Evolutionary conservation across 2,888 invertebrate species (phyloP).

Genomic region (Linnaemya vulpina): DNA sequence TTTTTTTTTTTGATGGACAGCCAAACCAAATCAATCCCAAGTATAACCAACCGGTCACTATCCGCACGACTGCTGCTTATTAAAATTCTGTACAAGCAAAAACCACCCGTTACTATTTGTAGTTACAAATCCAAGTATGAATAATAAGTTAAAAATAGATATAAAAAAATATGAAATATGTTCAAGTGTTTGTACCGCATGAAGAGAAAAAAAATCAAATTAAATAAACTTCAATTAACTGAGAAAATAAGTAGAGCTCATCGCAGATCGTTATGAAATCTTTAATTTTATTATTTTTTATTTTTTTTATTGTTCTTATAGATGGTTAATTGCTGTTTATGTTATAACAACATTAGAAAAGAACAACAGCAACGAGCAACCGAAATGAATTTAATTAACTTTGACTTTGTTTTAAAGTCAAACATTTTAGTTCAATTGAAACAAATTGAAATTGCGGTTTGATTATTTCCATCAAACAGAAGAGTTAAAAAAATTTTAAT

Average conservation of each 20-base stretch:
- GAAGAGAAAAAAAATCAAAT: constrained; percentile 26
- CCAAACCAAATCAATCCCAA: too few species aligned
- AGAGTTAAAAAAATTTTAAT: constrained; percentile 2
- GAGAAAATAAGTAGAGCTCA: constrained; percentile 73
- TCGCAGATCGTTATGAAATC: constrained; percentile 73
- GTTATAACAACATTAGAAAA: constrained; percentile 38
- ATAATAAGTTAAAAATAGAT: constrained; percentile 40
- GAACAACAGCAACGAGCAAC: constrained; percentile 4
- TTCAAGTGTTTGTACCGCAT: constrained; percentile 1
- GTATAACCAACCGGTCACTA: neutral
- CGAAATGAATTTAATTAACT: constrained; percentile 64
- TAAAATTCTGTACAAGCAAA: neutral
- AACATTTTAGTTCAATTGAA: constrained; percentile 21
- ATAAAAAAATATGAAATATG: neutral
- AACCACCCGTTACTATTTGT: neutral
- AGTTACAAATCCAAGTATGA: constrained; percentile 26
- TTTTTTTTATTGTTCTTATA: constrained; percentile 50
- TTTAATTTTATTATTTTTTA: constrained; percentile 44
- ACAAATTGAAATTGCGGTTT: constrained; percentile 31
- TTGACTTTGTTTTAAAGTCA: constrained; percentile 59
- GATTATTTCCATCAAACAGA: constrained; percentile 6
- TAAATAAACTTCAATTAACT: constrained; percentile 69
- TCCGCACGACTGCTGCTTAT: neutral
- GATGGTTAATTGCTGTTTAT: constrained; percentile 58
- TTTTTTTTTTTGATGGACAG: too few species aligned